Base-by-base conservation (phyloP, 2,113 vertebrate genomes). In the Oncorhynchus mykiss region DNA sequence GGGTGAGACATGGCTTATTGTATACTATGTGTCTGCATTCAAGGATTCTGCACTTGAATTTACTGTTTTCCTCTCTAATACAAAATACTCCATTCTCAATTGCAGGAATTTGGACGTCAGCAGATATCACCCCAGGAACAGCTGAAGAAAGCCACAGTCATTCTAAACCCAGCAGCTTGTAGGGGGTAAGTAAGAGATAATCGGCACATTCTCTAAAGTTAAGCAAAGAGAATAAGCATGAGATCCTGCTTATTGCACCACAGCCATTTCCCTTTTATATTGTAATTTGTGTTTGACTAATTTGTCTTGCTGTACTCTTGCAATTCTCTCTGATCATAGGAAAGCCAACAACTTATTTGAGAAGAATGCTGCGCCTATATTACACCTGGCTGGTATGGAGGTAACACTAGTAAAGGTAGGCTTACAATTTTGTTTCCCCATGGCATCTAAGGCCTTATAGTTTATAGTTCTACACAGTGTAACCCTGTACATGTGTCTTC, bases 271-370 rank as follows among this genome's bases (percentile, higher is more conserved):
- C 9, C 39, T 11, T 45, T 45, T 45, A 14, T 31, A 22, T 9
- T 22, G 1, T 11, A 14, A 2, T 77, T 7, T 22, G 49, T 70
- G 7, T n/a, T 1, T 4, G 25, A 6, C 6, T 71, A 29, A 5
- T n/a, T 22, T 39, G 22, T 24, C 12, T 51, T 59, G 1, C 16
- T 74, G 18, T 73, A 11, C 12, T 59, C 14, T 14, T 75, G 20
- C 70, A 67, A 22, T 29, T 31, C 54, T 24, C 73, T 25, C 59
- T 29, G 16, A 34, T 20, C 12, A 2, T 85, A 97, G 98, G 70
- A 99, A 99, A 94, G 98, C 97, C 75, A 95, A 94, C 85, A 95
- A 72, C 24, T 93, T 99, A 45, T 99, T 99, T 95, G 97, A 99
- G 89, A 98, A 97, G 90, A 99, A 99, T 77, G 97, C 96, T 74